Evolutionary conservation across 1,140 invertebrate genomes (phyloP).

Genomic region (Orchestia grillus): DNA sequence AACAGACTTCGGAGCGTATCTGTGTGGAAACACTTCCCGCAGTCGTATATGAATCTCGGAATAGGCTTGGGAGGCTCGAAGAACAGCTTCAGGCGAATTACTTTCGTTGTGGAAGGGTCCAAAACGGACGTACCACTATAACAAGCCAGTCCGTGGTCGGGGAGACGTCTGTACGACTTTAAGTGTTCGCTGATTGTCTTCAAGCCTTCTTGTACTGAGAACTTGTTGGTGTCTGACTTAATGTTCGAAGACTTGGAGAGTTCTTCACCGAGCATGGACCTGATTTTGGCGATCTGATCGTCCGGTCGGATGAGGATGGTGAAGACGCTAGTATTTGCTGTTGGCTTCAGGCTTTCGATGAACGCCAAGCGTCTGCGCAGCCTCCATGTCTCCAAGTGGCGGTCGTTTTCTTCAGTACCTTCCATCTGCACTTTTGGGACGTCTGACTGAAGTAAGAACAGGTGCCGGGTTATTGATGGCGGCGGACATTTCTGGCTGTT

Average conservation of each 20-base stretch:
- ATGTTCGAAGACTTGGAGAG: conserved; percentile 55
- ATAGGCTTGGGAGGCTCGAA: conserved; percentile 58
- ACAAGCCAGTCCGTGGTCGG: conserved; percentile 53
- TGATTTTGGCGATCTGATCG: conserved; percentile 57
- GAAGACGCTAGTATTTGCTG: conserved; percentile 38
- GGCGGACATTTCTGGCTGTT: background rate
- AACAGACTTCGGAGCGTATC: conserved; percentile 24
- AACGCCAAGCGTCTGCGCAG: conserved; percentile 48
- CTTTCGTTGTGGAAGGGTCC: background rate
- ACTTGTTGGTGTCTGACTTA: conserved; percentile 54
- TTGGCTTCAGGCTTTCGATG: conserved; percentile 54
- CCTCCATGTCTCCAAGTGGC: conserved; percentile 57
- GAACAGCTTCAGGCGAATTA: conserved; percentile 15
- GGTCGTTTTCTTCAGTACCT: background rate
- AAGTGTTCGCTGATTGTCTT: conserved; percentile 50
- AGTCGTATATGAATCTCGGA: conserved; percentile 57
- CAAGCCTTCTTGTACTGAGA: conserved; percentile 57
- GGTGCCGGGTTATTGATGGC: background rate
- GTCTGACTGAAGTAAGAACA: background rate
- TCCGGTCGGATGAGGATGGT: conserved; percentile 57
- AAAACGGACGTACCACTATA: conserved; percentile 40
- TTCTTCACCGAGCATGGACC: conserved; percentile 43
- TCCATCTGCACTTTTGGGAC: background rate
- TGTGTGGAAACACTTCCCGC: conserved; percentile 40
- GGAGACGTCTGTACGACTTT: background rate